Base-by-base conservation (phyloP, 2,888 invertebrate species). In the Dicyrtomina minuta region DNA sequence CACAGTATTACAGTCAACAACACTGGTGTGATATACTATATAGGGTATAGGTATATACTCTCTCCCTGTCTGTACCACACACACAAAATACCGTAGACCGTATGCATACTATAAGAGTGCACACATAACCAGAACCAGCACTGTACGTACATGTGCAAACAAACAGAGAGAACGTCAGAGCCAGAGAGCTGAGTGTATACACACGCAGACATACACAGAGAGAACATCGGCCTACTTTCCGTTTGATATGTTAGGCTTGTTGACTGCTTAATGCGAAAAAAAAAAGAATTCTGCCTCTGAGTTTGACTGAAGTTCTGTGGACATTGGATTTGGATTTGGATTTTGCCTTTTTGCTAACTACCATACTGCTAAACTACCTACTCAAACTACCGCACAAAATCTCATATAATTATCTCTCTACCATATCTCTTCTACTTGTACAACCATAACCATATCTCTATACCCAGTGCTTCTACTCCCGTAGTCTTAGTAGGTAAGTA, bases 151-250 rank as follows among this genome's bases (percentile, higher is more conserved):
- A 17, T 20, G 17, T 49, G 49, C 49, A 20, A 20, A 22, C 49
- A 20, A 22, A 17, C 22, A 22, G 49, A 17, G 22, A 22, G 33
- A n/a, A 22, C 17, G 56, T 17, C 59, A 59, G 59, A 33, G n/a
- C 33, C 59, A 27, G n/a, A 60, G 17, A 44, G 61, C 24, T 5
- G 33, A n/a, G n/a, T 39, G 5, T 43, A 60, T 12, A 13, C 15
- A 43, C 33, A 60, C 43, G 43, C 17, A 59, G 26, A 15, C 22
- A 56, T 8, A 56, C 26, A 60, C 24, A 43, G 55, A 73, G 67
- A 73, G 73, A 73, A 71, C 73, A 65, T 68, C 70, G 73, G 71
- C 73, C 73, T 73, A 73, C 73, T 73, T 73, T 71, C 67, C 24
- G 46, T 64, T 58, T 49, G 33, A 55, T 44, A 22, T 44, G 44